Evolutionary conservation across 2,797 vertebrate genomes (phyloP), one percentile per base, ranked within the genome.

Genomic region (Pangasius krempfi): DNA sequence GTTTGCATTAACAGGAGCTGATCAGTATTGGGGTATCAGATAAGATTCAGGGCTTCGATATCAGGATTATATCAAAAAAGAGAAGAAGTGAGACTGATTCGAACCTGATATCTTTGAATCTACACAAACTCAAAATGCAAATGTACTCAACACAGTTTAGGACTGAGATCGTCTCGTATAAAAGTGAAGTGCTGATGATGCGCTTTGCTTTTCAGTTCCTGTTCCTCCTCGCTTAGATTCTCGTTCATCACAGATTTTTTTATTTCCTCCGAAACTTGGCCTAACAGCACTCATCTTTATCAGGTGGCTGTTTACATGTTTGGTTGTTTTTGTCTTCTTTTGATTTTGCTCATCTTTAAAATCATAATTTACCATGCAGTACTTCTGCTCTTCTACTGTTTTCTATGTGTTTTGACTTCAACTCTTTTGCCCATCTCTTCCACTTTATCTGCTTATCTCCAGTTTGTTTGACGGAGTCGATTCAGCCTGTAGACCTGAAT

Each of bases 181-280:
- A 83, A 64, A 64, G 22, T n/a, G 14, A 64, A 83, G 6, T 18
- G 81, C 25, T 44, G 37, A 1, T 37, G 22, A 7, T 62, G 33
- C 62, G 56, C 80, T 82, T 64, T n/a, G 25, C 4, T 47, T 66
- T 66, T 50, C 60, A 47, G 81, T 84, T 84, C 40, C 40, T 47
- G 13, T 84, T 64, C 16, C 60, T 66, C 7, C 14, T 47, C 25
- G 27, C 27, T 47, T 66, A 12, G 4, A 2, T 47, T 64, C 60
- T 47, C 25, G 7, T 44, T 44, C 56, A 22, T 64, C 58, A 25
- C 52, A 2, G 25, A 18, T 40, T 40, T 30, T 4, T 30, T 30
- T 33, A 18, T 30, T 52, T 30, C 0, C 30, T 25, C 33, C 0
- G 18, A 81, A 58, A 37, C 22, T 56, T 58, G 20, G 54, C 25